Percentiles rank a stretch among this genome's conserved stretches.
phyloP scores from a whole-genome alignment of 1,140 invertebrate genomes.

The Eriocheir sinensis region DNA sequence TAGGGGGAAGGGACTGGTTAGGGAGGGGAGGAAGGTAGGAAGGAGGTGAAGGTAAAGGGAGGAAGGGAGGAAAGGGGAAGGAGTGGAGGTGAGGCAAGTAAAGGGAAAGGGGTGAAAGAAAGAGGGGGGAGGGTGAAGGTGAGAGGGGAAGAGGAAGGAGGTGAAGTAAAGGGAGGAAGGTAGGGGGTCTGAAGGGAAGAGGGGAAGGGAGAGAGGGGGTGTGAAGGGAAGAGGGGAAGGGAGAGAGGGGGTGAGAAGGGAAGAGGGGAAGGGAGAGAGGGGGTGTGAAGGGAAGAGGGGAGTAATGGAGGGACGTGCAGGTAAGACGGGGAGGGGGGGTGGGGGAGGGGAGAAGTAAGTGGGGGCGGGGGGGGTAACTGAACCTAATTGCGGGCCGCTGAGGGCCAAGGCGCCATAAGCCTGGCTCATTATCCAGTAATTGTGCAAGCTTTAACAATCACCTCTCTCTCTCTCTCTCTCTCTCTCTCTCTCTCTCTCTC shows the following conservation, averaged over 20 bases:
- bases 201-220: not conserved
- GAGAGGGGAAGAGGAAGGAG: not conserved
- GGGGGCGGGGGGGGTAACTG: slow-evolving; percentile 5
- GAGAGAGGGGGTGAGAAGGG: too few species aligned
- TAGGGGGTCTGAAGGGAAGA: not conserved
- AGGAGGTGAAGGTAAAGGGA: too few species aligned
- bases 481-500: not conserved
- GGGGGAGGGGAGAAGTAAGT: not conserved
- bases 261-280: not conserved
- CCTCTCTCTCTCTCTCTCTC: not conserved
- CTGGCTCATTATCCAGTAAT: slow-evolving; percentile 55
- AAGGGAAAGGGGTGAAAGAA: too few species aligned
- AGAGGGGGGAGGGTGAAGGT: too few species aligned
- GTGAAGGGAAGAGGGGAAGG: not conserved
- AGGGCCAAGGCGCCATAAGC: slow-evolving; percentile 34
- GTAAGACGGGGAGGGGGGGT: too few species aligned
- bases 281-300: not conserved
- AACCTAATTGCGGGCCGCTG: slow-evolving; percentile 47
- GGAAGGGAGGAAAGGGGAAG: too few species aligned
- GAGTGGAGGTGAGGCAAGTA: too few species aligned
- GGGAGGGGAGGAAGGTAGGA: too few species aligned
- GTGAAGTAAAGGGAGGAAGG: not conserved
- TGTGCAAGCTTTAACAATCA: slow-evolving; percentile 58
- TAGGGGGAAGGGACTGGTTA: too few species aligned
- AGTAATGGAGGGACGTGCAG: too few species aligned